Evolutionary conservation across 2,888 invertebrate genomes (phyloP).

Genomic region (Torymus auratus): DNA sequence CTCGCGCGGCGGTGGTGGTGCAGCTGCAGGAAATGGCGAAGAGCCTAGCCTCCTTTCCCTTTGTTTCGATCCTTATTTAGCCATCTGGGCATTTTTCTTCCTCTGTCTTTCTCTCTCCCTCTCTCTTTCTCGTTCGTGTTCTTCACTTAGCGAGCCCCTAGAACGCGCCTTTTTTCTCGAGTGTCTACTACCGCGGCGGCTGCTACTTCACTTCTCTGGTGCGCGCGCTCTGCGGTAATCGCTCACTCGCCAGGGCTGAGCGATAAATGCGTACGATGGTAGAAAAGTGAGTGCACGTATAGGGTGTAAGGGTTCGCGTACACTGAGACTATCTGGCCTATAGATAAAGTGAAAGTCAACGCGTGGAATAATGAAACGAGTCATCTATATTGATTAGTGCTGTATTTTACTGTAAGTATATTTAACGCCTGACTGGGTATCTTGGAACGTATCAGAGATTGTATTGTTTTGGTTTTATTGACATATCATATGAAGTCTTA

Average conservation of each 20-base stretch:
- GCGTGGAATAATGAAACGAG: too few species aligned
- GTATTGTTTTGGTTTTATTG: too few species aligned
- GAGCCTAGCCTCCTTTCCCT: constrained; percentile 37
- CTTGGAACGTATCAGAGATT: too few species aligned
- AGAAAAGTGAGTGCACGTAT: too few species aligned
- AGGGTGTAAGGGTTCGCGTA: too few species aligned
- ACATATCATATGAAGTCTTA: too few species aligned
- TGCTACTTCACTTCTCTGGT: background rate
- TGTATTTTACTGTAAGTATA: too few species aligned
- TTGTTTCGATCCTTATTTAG: constrained; percentile 42
- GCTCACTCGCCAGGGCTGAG: constrained; percentile 6
- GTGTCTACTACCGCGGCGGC: background rate
- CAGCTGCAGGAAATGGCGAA: background rate
- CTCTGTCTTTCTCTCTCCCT: background rate
- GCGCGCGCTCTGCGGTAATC: background rate
- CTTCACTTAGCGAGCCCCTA: background rate
- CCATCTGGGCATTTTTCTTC: constrained; percentile 37
- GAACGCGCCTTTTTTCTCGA: background rate
- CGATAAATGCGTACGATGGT: background rate
- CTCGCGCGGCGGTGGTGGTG: background rate
- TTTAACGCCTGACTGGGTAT: too few species aligned
- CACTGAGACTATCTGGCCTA: too few species aligned
- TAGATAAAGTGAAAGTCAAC: too few species aligned
- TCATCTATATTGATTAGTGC: too few species aligned
- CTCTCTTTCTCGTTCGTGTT: constrained; percentile 14